Evolutionary conservation across 2,888 invertebrate species (phyloP), one percentile per base, ranked within the genome.

Genomic region (Tridacna crocea): DNA sequence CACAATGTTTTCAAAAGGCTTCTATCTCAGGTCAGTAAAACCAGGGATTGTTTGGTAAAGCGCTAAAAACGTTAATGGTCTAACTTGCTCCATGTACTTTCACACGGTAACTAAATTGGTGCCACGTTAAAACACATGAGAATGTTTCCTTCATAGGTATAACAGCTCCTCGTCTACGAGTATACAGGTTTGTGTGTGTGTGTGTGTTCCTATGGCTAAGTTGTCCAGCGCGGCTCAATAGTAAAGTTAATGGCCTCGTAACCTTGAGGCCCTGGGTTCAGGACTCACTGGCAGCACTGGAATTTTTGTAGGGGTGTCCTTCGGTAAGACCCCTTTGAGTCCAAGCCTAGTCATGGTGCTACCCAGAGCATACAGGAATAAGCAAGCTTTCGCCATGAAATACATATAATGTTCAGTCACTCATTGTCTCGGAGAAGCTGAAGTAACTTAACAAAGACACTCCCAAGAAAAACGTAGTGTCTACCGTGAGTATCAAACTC

Each of bases 91-190:
- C 19, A 55, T 55, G 55, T 55, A 66, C 46, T 36, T 66, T 66
- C 66, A 66, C 66, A 66, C 66, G 66, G 66, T 66, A 66, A 66
- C 36, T 26, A 66, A 66, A 66, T n/a, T 46, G 15, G 36, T 17
- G 66, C 12, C n/a, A 17, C 27, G n/a, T 15, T 63, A 2, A 63
- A 26, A 26, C 63, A 26, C 24, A 8, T 36, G 36, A 36, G 36
- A 36, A 4, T 36, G 8, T 36, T 36, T 36, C 36, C 36, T 4
- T 36, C 36, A 36, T 36, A 36, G 36, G 36, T 36, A 36, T n/a
- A n/a, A n/a, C 36, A 36, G 2, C 36, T 36, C 36, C 2, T 2
- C 8, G 36, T 36, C 8, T 36, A 36, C 36, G 36, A 36, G 8
- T 36, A 36, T 36, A 4, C 2, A 36, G n/a, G n/a, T n/a, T n/a